These are phyloP conservation scores for Amblyopsis rosae DNA, from an alignment of 2,113 vertebrate species.

Conservation along the genomic window DNA sequence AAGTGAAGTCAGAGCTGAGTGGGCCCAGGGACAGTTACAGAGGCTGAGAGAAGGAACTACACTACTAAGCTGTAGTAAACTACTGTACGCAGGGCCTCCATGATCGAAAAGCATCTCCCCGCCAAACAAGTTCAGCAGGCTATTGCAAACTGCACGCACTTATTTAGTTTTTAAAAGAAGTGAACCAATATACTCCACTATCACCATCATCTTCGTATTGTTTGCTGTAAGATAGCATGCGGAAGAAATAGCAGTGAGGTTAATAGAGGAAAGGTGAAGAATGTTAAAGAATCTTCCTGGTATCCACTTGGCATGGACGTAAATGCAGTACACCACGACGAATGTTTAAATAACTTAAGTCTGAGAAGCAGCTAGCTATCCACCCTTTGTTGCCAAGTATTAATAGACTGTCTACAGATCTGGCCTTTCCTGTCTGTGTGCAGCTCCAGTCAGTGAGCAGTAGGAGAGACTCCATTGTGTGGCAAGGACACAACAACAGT, in stretches of 20 bases:
- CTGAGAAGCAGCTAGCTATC: not conserved
- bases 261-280: no score
- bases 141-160: no score
- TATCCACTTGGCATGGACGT: not conserved
- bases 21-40: constrained; percentile 32
- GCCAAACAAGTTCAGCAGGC: no score
- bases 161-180: no score
- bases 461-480: constrained; percentile 49
- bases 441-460: constrained; percentile 11
- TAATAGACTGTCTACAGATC: not conserved
- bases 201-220: no score
- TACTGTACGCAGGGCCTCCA: not conserved
- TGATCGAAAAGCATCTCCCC: no score
- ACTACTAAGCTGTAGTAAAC: not conserved
- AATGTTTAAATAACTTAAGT: not conserved
- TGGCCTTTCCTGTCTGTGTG: constrained; percentile 39
- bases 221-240: no score
- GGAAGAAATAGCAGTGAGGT: no score
- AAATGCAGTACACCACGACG: not conserved
- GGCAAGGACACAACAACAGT: constrained; percentile 52
- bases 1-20: constrained; percentile 38
- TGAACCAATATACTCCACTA: no score
- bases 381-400: not conserved
- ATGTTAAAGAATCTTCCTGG: not conserved
- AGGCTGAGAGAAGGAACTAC: constrained; percentile 28